Evolutionary conservation across 2,113 vertebrate species (phyloP), one percentile per base, ranked within the genome.

Genomic region (Ursus arctos): DNA sequence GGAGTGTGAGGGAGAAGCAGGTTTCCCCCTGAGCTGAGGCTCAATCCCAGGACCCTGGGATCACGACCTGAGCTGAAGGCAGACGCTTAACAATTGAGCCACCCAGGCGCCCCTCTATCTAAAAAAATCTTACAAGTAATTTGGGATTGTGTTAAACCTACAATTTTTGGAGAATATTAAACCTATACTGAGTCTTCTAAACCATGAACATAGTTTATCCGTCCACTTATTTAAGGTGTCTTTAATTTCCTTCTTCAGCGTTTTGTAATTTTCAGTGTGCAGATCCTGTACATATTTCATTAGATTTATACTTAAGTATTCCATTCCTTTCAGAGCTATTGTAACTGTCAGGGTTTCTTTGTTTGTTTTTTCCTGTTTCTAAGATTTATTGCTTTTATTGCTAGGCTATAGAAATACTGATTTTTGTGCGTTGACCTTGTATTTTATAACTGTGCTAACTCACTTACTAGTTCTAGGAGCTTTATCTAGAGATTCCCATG

Each of bases 321-420:
- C 69, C 40, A 72, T 88, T 95, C 22, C 77, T 86, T 83, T 91
- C 65, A 77, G 84, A 86, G 83, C 74, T 86, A 90, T 31, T 57
- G 0, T 74, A 94, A 97, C 47, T 49, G 24, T n/a, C 47, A 87
- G 0, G 51, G 21, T 11, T 36, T 86, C 14, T 12, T 28, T 47
- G 84, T 84, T 84, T 86, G 74, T 16, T 26, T 31, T 55, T 85
- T 77, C 81, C 22, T n/a, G 53, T 91, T 94, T 96, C 85, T 36
- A 43, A 31, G 40, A 84, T 80, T 79, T 67, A 79, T n/a, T 88
- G 86, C 69, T 88, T 84, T 90, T 80, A 82, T n/a, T 84, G 77
- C 61, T 81, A 85, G n/a, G 51, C 87, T 53, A 85, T 3, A 94
- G 74, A 95, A 79, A 84, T 61, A 74, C 2, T 31, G 19, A 76